Evolutionary conservation across 2,113 vertebrate genomes (phyloP).

Genomic region (Xenus cinereus): DNA sequence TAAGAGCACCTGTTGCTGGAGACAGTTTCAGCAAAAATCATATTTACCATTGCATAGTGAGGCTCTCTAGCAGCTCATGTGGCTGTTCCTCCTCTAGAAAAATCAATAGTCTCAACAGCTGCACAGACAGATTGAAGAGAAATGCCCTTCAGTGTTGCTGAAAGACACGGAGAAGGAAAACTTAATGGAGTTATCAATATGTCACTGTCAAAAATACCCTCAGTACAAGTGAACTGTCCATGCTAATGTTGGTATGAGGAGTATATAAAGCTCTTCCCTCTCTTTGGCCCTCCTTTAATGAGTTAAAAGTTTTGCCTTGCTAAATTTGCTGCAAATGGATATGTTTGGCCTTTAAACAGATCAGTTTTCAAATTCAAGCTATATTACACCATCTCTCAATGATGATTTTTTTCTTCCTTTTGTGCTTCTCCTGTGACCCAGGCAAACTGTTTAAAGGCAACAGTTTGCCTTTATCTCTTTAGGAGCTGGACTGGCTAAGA

Average conservation of each 20-base stretch:
- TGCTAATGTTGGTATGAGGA: background rate
- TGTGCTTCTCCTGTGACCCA: background rate
- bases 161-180: background rate
- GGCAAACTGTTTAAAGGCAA: background rate
- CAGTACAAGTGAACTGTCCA: background rate
- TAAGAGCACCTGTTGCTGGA: background rate
- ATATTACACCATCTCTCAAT: rapidly evolving
- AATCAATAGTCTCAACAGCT: background rate
- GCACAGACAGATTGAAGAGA: background rate
- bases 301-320: background rate
- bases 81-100: background rate
- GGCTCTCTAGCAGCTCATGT: background rate
- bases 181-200: background rate
- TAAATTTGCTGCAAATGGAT: background rate
- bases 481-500: background rate
- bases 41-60: background rate
- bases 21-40: background rate
- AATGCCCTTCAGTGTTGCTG: background rate
- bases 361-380: background rate
- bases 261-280: background rate
- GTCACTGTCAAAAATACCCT: background rate
- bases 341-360: background rate
- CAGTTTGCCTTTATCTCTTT: too few species aligned
- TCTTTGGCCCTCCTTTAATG: rapidly evolving
- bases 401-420: background rate